phyloP scores from a whole-genome alignment of 2,888 invertebrate species.

The Noctua janthina region DNA sequence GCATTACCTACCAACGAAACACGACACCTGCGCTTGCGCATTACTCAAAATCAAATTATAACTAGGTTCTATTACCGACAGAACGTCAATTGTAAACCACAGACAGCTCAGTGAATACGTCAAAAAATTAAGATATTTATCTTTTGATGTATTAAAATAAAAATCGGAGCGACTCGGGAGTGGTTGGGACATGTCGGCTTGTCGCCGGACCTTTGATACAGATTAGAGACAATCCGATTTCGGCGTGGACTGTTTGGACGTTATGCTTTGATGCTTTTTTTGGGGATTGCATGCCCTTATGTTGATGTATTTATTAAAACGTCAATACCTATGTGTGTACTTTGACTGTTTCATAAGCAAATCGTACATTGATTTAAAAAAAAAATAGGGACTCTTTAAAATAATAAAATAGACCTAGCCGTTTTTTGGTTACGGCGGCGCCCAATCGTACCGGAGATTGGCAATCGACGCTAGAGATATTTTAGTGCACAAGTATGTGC shows the following conservation, averaged over 20 bases:
- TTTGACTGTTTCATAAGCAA: not conserved
- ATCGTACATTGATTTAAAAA: not conserved
- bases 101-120: slow-evolving; percentile 67
- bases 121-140: slow-evolving; percentile 73
- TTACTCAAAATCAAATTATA: slow-evolving; percentile 65
- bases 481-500: not conserved
- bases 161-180: slow-evolving; percentile 57
- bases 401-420: not conserved
- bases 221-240: slow-evolving; percentile 72
- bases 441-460: not conserved
- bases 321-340: not conserved
- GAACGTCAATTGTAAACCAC: slow-evolving; percentile 67
- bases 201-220: slow-evolving; percentile 65
- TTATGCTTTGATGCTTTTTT: slow-evolving; percentile 52
- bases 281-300: slow-evolving; percentile 7
- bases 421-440: not conserved
- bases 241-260: slow-evolving; percentile 64
- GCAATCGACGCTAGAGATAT: not conserved
- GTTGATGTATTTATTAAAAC: slow-evolving; percentile 44
- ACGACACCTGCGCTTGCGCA: slow-evolving; percentile 56
- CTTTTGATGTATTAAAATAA: slow-evolving; percentile 67
- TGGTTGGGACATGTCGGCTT: slow-evolving; percentile 63
- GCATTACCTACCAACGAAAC: slow-evolving; percentile 59
- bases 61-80: slow-evolving; percentile 64
- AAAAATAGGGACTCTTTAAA: not conserved